These are phyloP conservation scores for Augochlorella aurata DNA, from an alignment of 2,888 invertebrate species.

Conservation along the genomic window DNA sequence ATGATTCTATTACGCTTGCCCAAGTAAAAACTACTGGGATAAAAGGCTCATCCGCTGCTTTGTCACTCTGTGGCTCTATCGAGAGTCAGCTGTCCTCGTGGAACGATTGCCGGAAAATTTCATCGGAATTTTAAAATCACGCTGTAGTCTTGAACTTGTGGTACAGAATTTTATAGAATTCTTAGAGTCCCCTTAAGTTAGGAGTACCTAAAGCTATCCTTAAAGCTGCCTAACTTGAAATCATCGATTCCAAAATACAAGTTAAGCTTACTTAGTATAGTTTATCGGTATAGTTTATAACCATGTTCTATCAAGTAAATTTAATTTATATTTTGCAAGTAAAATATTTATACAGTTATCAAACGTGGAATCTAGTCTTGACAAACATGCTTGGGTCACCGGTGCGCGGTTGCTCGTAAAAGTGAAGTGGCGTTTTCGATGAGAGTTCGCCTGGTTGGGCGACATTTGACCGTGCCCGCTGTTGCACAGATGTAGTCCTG, in stretches of 20 bases:
- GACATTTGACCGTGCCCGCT: slow-evolving; percentile 1
- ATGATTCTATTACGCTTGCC: neutral
- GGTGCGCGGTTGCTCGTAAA: neutral
- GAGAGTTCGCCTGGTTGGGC: neutral
- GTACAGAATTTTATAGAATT: too few relatives aligned
- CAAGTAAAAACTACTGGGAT: neutral
- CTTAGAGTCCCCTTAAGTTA: too few relatives aligned
- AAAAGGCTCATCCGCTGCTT: neutral
- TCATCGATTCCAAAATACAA: too few relatives aligned
- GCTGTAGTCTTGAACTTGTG: too few relatives aligned
- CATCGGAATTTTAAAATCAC: neutral
- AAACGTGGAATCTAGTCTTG: neutral
- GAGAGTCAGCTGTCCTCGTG: too few relatives aligned
- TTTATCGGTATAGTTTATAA: too few relatives aligned
- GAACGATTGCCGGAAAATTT: too few relatives aligned
- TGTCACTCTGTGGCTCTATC: too few relatives aligned
- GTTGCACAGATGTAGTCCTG: neutral
- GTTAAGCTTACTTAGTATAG: too few relatives aligned
- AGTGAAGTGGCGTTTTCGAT: neutral
- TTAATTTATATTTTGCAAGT: neutral
- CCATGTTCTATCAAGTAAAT: neutral
- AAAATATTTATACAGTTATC: neutral
- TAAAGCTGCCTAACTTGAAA: too few relatives aligned
- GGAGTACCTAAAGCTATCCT: too few relatives aligned
- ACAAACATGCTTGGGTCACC: neutral